phyloP scores from a whole-genome alignment of 1,140 invertebrate genomes.

The Diabrotica undecimpunctata region DNA sequence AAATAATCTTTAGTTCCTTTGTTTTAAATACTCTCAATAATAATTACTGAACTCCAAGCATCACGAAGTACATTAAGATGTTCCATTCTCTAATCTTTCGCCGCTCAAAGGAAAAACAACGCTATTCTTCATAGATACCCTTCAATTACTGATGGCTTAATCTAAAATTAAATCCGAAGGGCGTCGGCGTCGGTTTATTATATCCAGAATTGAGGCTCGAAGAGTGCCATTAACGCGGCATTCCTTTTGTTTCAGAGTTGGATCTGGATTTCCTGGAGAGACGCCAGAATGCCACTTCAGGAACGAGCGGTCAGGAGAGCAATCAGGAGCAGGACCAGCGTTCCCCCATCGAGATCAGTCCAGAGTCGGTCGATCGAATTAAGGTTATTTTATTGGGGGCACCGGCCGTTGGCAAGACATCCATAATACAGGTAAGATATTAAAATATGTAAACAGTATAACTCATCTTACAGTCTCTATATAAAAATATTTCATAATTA shows the following conservation, averaged over 20 bases:
- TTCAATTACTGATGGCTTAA: background rate
- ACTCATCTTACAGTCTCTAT: too few relatives aligned
- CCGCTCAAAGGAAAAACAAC: background rate
- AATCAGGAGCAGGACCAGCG: conserved; percentile 29
- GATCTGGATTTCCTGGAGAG: conserved; percentile 60
- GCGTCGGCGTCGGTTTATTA: background rate
- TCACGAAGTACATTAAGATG: too few relatives aligned
- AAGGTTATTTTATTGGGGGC: conserved; percentile 77
- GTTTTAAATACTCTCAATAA: too few relatives aligned
- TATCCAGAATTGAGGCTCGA: background rate
- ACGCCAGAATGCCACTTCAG: conserved; percentile 40
- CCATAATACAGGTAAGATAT: conserved; percentile 69
- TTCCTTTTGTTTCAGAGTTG: conserved; percentile 50
- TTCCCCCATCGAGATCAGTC: conserved; percentile 45
- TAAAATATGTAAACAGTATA: too few relatives aligned
- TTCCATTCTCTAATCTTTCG: too few relatives aligned
- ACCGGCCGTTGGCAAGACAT: conserved; percentile 74
- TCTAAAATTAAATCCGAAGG: background rate
- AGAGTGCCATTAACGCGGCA: background rate
- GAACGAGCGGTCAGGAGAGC: conserved; percentile 19
- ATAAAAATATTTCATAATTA: too few relatives aligned
- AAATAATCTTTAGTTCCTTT: too few relatives aligned
- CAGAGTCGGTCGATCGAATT: conserved; percentile 58
- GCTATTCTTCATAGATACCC: background rate
- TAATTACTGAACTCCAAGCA: too few relatives aligned